Conservation (phyloP, 1,140 invertebrate species). For the Lasaia peninsularis region DNA sequence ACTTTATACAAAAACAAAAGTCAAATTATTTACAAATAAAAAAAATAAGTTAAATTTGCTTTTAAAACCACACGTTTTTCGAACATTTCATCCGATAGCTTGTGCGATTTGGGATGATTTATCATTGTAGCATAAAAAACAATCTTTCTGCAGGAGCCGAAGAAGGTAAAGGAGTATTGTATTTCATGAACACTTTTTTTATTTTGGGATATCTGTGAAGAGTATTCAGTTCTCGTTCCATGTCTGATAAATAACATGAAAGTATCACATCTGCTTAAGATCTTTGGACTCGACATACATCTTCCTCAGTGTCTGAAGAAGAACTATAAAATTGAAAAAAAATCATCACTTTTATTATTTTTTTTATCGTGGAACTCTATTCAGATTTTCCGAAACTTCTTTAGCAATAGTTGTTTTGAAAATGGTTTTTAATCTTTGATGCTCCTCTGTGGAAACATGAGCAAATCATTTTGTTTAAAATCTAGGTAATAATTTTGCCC, state of each 20-base stretch:
- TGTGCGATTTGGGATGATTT: conserved; percentile 31
- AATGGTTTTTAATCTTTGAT: conserved; percentile 13
- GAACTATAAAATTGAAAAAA: neutral
- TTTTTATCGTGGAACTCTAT: neutral
- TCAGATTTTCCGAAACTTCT: conserved; percentile 12
- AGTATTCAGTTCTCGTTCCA: neutral
- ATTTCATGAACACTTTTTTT: conserved; percentile 36
- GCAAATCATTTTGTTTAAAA: conserved; percentile 24
- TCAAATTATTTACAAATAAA: no score
- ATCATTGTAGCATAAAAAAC: conserved; percentile 41
- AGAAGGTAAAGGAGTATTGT: conserved; percentile 39
- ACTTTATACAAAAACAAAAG: no score
- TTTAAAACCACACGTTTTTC: conserved; percentile 26
- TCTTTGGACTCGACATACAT: neutral
- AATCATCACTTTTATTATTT: neutral
- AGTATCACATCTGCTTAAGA: neutral
- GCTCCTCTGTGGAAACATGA: conserved; percentile 11
- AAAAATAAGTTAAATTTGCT: conserved; percentile 21
- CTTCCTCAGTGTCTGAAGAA: neutral
- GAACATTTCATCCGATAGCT: conserved; percentile 27
- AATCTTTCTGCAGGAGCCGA: conserved; percentile 42
- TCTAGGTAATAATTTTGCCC: conserved; percentile 19
- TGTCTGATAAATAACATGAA: neutral
- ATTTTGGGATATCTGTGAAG: conserved; percentile 20
- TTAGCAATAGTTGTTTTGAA: conserved; percentile 14